phyloP scores from a whole-genome alignment of 2,113 vertebrate species.

The sheep (Ovis aries) region ARS-UI_Ramb_v3.0 NC_056078.1:4480001-4480500 shows the following conservation, averaged over 20 bases:
- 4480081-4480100: not conserved
- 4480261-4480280: not conserved
- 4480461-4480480: no score
- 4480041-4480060: no score
- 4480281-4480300: not conserved
- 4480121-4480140: no score
- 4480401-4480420: not conserved
- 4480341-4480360: no score
- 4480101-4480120: not conserved
- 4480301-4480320: not conserved
- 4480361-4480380: not conserved
- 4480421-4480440: no score
- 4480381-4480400: not conserved
- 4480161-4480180: no score
- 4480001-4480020: not conserved
- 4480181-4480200: not conserved
- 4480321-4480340: no score
- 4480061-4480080: not conserved
- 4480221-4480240: not conserved
- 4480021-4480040: not conserved
- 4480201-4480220: not conserved
- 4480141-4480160: rapidly evolving
- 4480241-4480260: not conserved
- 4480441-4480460: no score
- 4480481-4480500: no score